These are phyloP conservation scores for Tipula lateralis DNA, from an alignment of 2,888 invertebrate species.

Conservation along the genomic window DNA sequence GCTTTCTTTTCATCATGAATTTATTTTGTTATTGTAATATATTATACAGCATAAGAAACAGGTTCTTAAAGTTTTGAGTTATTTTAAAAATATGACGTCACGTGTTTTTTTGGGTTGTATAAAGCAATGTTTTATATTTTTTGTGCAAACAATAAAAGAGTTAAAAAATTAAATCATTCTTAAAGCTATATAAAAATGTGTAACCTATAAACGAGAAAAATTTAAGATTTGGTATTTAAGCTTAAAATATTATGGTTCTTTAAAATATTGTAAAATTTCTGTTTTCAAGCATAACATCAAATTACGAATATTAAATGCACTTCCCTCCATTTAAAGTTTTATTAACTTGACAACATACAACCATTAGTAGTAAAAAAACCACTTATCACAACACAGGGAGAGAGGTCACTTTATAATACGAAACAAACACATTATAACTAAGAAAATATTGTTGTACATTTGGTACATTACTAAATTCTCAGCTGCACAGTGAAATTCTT, in stretches of 20 bases:
- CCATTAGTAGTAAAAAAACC: background rate
- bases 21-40: background rate
- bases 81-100: background rate
- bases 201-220: background rate
- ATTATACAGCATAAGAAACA: background rate
- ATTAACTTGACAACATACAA: background rate
- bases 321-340: background rate
- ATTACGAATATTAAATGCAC: background rate
- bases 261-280: too few species aligned
- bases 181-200: background rate
- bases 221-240: too few species aligned
- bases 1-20: background rate
- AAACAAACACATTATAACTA: background rate
- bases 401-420: background rate
- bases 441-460: background rate
- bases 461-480: background rate
- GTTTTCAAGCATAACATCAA: background rate
- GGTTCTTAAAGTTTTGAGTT: background rate
- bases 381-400: background rate
- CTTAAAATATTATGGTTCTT: too few species aligned
- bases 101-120: background rate
- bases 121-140: background rate
- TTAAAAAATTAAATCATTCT: background rate
- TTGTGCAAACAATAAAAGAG: slow-evolving; percentile 2
- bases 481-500: background rate